These are phyloP conservation scores for Pseudococcus viburni DNA, from an alignment of 2,888 invertebrate species.

Conservation along the genomic window DNA sequence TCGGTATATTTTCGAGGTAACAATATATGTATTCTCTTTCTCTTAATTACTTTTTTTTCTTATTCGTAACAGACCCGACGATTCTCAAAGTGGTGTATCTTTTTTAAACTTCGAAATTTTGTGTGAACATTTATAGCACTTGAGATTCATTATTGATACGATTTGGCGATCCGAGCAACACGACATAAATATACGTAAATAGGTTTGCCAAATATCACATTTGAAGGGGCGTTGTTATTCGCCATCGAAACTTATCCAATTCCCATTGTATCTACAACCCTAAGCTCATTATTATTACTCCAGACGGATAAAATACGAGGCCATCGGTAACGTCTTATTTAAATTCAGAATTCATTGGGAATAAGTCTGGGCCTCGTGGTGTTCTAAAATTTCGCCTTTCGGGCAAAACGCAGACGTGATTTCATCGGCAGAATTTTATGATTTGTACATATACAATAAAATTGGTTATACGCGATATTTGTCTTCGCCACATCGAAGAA, in stretches of 20 bases:
- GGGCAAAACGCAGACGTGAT: neutral
- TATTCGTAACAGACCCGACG: no score
- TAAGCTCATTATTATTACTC: neutral
- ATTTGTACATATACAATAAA: neutral
- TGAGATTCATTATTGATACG: neutral
- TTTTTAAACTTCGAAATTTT: neutral
- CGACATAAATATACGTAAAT: neutral
- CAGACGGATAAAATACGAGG: neutral
- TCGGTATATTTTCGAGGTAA: neutral
- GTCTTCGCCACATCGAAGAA: neutral
- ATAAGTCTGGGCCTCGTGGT: neutral
- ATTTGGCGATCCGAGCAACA: neutral
- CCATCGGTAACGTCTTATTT: neutral
- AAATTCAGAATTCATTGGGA: neutral
- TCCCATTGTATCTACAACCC: neutral
- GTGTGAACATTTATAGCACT: neutral
- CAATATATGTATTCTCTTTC: neutral
- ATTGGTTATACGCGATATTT: neutral
- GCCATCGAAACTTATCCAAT: neutral
- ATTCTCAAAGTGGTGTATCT: no score
- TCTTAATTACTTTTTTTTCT: neutral
- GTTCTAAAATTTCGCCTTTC: neutral
- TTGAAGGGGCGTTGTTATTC: neutral
- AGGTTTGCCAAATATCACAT: neutral
- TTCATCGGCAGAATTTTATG: neutral